Percentiles rank a stretch among this genome's conserved stretches.
Evolutionary conservation across 2,113 vertebrate genomes (phyloP).

Genomic region (Rhinichthys klamathensis): DNA sequence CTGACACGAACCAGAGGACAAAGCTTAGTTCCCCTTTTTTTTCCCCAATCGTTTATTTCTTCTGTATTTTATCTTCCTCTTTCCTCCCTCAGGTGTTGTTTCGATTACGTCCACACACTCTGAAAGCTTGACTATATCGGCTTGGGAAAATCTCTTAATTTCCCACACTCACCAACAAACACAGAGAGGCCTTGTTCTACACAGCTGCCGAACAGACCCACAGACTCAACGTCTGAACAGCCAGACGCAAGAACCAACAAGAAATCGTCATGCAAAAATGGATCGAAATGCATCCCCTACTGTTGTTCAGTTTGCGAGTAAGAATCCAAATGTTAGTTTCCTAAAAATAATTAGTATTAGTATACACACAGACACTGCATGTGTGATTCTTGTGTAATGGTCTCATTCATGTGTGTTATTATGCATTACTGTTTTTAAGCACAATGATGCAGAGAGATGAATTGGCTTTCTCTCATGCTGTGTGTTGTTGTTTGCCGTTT

Average conservation of each 20-base stretch:
- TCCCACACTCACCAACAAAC: constrained; percentile 28
- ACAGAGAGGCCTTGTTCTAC: constrained; percentile 19
- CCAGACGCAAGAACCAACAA: background rate
- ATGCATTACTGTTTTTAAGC: background rate
- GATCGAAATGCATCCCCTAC: background rate
- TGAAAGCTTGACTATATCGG: background rate
- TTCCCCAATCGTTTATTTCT: background rate
- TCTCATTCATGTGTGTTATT: background rate
- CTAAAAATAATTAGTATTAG: background rate
- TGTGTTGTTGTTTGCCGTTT: background rate
- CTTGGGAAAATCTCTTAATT: constrained; percentile 32
- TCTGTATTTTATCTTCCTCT: background rate
- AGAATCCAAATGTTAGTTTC: background rate
- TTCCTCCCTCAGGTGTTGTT: constrained; percentile 14
- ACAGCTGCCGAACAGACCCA: constrained; percentile 27
- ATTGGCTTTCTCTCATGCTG: background rate
- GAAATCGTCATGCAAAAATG: background rate
- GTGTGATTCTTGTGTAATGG: too few species aligned
- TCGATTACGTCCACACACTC: constrained; percentile 42
- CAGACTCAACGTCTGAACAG: constrained; percentile 6
- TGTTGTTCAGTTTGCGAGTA: background rate
- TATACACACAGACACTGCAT: too few species aligned
- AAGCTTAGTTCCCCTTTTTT: constrained; percentile 3
- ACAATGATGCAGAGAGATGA: background rate
- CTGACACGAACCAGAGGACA: constrained; percentile 22